These are phyloP conservation scores for Phorcus lineatus DNA, from an alignment of 2,888 invertebrate genomes.

Conservation along the genomic window DNA sequence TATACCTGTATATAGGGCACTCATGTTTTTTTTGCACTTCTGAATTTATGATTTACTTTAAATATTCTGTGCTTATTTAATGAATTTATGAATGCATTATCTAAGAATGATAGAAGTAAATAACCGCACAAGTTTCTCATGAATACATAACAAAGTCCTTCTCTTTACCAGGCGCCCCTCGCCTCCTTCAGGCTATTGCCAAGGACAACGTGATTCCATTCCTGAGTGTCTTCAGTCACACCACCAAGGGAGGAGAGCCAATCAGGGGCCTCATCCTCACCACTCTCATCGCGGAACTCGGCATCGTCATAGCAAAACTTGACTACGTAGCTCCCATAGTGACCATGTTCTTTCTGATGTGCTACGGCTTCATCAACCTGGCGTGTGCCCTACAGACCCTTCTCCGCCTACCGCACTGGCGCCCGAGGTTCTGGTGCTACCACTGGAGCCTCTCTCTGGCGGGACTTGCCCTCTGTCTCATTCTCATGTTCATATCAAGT, in stretches of 20 bases:
- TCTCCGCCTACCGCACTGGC: constrained; percentile 92
- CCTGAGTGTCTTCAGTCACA: constrained; percentile 90
- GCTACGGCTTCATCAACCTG: constrained; percentile 98
- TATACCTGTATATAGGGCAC: too few species aligned
- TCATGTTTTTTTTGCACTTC: too few species aligned
- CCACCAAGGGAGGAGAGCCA: constrained; percentile 95
- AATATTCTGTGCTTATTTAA: too few species aligned
- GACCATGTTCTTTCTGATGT: constrained; percentile 99
- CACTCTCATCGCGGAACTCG: constrained; percentile 75
- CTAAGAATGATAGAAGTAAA: too few species aligned
- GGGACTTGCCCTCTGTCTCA: constrained; percentile 66
- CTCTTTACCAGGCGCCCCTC: constrained; percentile 76
- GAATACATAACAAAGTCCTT: not conserved
- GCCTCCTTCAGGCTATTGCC: constrained; percentile 91
- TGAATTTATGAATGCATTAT: too few species aligned
- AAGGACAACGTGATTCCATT: constrained; percentile 98
- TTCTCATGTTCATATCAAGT: constrained; percentile 71
- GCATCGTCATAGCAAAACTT: constrained; percentile 93
- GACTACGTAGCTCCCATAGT: constrained; percentile 96
- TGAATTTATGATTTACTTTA: too few species aligned
- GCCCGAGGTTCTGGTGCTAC: constrained; percentile 92
- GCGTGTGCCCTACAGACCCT: constrained; percentile 98
- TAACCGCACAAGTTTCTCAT: too few species aligned
- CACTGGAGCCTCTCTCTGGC: constrained; percentile 68
- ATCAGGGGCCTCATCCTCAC: constrained; percentile 86